phyloP scores from a whole-genome alignment of 2,113 vertebrate genomes.

The Phaetusa simplex region DNA sequence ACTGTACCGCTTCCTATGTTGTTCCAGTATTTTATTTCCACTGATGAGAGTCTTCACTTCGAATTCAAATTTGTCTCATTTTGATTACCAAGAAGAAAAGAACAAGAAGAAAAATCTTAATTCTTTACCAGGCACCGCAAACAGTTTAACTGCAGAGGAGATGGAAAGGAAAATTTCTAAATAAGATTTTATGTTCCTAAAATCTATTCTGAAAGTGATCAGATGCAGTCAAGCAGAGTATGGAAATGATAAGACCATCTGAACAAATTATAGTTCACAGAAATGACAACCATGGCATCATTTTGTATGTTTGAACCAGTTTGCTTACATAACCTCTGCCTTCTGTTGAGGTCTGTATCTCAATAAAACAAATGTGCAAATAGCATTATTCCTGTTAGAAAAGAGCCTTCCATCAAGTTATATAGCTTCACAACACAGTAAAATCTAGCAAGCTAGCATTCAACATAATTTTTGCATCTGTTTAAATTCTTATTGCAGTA shows the following conservation, averaged over 20 bases:
- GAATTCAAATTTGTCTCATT: not conserved
- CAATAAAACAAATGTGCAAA: not conserved
- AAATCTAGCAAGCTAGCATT: not conserved
- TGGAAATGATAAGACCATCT: not conserved
- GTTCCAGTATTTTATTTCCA: not conserved
- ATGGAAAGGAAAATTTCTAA: not conserved
- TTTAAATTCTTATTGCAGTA: not conserved
- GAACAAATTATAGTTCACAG: not conserved
- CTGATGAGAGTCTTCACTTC: not conserved
- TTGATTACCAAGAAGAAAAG: not conserved
- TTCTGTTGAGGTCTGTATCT: not conserved
- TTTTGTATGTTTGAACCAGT: not conserved
- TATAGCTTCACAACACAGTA: not conserved
- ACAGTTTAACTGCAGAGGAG: not conserved
- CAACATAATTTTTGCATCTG: not conserved
- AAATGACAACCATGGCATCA: not conserved
- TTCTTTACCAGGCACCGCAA: not conserved
- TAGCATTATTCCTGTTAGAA: not conserved
- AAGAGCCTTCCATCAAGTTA: not conserved
- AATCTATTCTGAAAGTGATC: not conserved
- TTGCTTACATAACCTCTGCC: not conserved
- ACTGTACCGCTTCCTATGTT: accelerated
- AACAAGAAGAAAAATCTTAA: not conserved
- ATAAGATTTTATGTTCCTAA: not conserved
- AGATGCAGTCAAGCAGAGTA: not conserved